These are phyloP conservation scores for Drosophila nannoptera DNA, from an alignment of 1,140 invertebrate species.

Conservation along the genomic window DNA sequence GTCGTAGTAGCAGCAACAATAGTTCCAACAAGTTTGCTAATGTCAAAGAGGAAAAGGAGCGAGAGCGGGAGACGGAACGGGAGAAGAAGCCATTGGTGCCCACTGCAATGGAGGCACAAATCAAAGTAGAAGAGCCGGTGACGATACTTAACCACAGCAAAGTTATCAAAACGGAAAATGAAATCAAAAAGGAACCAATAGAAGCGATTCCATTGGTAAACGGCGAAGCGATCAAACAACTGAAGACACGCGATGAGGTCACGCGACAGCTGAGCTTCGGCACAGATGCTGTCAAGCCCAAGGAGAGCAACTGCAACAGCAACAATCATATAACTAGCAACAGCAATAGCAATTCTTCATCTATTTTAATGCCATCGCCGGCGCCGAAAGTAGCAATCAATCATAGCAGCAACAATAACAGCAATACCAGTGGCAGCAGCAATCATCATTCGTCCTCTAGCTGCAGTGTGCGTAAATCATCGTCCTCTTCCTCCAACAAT, in stretches of 20 bases:
- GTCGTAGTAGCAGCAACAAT: slow-evolving; percentile 65
- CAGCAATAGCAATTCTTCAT: slow-evolving; percentile 28
- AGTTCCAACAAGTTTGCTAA: slow-evolving; percentile 46
- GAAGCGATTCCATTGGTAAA: slow-evolving; percentile 45
- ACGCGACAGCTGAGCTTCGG: slow-evolving; percentile 66
- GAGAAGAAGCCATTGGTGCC: slow-evolving; percentile 32
- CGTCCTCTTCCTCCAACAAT: slow-evolving; percentile 50
- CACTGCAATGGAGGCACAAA: slow-evolving; percentile 34
- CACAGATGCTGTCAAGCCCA: slow-evolving; percentile 22
- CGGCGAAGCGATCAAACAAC: slow-evolving; percentile 39
- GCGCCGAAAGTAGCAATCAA: slow-evolving; percentile 48
- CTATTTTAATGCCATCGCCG: slow-evolving; percentile 69
- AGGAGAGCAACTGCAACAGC: slow-evolving; percentile 27
- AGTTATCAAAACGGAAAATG: slow-evolving; percentile 47
- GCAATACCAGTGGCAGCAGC: slow-evolving; percentile 33
- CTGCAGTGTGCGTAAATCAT: slow-evolving; percentile 52
- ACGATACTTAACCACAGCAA: slow-evolving; percentile 46
- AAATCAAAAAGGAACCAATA: slow-evolving; percentile 61
- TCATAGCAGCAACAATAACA: slow-evolving; percentile 31
- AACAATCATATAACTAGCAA: background rate
- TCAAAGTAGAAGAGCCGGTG: slow-evolving; percentile 37
- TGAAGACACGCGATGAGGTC: slow-evolving; percentile 70
- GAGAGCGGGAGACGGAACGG: slow-evolving; percentile 22
- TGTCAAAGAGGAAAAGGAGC: slow-evolving; percentile 33
- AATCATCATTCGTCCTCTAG: slow-evolving; percentile 61